Evolutionary conservation across 2,113 vertebrate species (phyloP).

Genomic region (Melozone crissalis): DNA sequence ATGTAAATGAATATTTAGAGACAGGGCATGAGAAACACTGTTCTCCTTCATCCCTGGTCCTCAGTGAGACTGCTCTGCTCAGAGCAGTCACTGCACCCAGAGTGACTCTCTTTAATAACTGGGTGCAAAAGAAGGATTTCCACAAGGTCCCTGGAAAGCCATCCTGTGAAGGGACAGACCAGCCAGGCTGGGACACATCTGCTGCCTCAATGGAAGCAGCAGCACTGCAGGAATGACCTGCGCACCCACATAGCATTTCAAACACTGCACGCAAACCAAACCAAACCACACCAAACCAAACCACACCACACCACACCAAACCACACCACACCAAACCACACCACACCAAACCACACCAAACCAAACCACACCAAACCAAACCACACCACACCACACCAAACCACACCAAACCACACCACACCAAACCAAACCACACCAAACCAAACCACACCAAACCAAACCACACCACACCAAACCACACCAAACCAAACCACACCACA

Average conservation of each 20-base stretch:
- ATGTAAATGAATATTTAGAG: not conserved
- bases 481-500: not conserved
- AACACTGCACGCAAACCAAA: too few relatives aligned
- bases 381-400: too few relatives aligned
- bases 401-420: not conserved
- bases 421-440: too few relatives aligned
- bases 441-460: too few relatives aligned
- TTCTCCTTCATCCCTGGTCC: not conserved
- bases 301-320: not conserved
- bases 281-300: not conserved
- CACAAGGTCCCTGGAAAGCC: not conserved
- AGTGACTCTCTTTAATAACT: not conserved
- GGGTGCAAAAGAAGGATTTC: not conserved
- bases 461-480: not conserved
- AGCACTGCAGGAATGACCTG: not conserved
- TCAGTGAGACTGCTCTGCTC: not conserved
- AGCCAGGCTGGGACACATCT: not conserved
- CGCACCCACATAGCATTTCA: too few relatives aligned
- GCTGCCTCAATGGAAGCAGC: not conserved
- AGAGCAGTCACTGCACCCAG: not conserved
- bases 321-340: too few relatives aligned
- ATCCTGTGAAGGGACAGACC: not conserved
- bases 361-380: too few relatives aligned
- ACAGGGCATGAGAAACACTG: not conserved
- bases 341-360: too few relatives aligned